Conservation (phyloP, 2,113 vertebrate genomes). For the Equus przewalskii region DNA sequence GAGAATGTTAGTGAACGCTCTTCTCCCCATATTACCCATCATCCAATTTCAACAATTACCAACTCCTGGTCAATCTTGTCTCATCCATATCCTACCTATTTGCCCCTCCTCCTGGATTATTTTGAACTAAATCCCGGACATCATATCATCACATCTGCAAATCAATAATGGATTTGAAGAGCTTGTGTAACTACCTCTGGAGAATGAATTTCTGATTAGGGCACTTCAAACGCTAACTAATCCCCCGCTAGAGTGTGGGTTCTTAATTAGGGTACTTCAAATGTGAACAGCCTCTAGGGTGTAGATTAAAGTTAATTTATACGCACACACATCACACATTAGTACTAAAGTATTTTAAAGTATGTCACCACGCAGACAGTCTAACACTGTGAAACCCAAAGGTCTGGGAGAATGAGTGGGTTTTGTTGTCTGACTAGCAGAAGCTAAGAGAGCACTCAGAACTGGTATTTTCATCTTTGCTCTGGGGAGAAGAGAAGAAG, state of each 20-base stretch:
- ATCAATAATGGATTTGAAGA: conserved; percentile 31
- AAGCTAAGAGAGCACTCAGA: neutral
- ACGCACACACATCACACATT: neutral
- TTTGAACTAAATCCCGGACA: neutral
- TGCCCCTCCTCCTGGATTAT: neutral
- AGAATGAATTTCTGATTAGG: conserved; percentile 46
- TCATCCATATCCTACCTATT: neutral
- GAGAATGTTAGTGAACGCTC: neutral
- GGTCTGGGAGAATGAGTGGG: neutral
- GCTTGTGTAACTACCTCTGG: conserved; percentile 1
- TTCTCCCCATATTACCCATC: neutral
- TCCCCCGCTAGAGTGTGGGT: neutral
- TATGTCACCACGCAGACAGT: neutral
- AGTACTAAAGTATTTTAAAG: neutral
- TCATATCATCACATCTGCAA: conserved; percentile 30
- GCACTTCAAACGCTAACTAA: conserved; percentile 22
- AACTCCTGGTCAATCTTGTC: neutral
- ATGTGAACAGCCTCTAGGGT: neutral
- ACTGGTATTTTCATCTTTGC: neutral
- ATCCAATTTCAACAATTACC: neutral
- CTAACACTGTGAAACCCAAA: neutral
- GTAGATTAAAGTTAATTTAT: conserved; percentile 9
- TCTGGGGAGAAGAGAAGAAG: neutral
- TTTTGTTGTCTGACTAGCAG: neutral
- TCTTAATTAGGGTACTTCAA: conserved; percentile 37